Evolutionary conservation across 1,140 invertebrate species (phyloP), one percentile per base, ranked within the genome.

Genomic region (Sminthurinus signatus): DNA sequence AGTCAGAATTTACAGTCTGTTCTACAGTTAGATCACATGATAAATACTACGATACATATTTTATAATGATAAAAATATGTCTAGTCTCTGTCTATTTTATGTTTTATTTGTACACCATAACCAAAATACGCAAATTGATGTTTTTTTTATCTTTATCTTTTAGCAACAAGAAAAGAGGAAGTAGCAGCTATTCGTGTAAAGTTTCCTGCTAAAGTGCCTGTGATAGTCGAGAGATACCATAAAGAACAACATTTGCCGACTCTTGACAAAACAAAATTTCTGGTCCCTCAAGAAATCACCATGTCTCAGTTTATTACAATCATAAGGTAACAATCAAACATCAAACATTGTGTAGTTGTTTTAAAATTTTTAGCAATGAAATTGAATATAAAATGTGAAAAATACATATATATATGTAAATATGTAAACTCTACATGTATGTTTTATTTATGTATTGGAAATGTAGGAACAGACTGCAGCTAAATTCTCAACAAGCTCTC

Each of bases 221-320:
- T 73, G 70, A 86, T 89, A 65, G 85, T 89, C 21, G 85, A 88
- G 74, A 78, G 85, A 73, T 89, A 83, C 71, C 78, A 81, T 64
- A 86, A 84, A 71, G 88, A 89, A 76, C 81, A 78, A 60, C 79
- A 80, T 64, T 76, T 89, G 56, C 86, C 87, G 23, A 72, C 80
- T 15, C 71, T 89, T 70, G 85, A 88, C 70, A 89, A 88, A 77
- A 81, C 81, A 0, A 89, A 89, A 74, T 89, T 86, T 77, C 76
- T 89, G 65, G 86, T 89, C 1, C 88, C 88, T 1, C 85, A 88
- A 81, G 86, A 88, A 74, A 82, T 88, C 28, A 86, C 86, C 1
- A 86, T 89, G 80, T 86, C 86, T n/a, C 86, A 89, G 73, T 86
- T 89, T 65, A 77, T 87, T 69, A 84, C 84, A 62, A 86, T 89